A percentile compares a stretch with the other conserved stretches of the same genome.
phyloP scores from a whole-genome alignment of 1,140 invertebrate species.

The Geopemphigus sp. region DNA sequence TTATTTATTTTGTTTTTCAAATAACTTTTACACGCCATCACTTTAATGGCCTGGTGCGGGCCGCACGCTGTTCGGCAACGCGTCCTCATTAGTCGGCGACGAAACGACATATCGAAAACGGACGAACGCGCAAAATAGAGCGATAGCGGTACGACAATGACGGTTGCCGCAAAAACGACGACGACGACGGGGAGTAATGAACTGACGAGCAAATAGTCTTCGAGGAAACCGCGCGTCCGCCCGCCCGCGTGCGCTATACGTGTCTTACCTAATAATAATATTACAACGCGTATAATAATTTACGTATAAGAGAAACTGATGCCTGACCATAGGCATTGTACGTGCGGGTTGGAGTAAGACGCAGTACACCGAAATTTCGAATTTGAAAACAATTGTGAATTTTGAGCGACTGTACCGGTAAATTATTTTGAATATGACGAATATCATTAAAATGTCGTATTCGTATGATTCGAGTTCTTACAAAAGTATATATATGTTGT shows the following conservation, averaged over 20 bases:
- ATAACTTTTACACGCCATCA: background rate
- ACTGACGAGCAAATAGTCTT: background rate
- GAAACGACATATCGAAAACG: slow-evolving; percentile 7
- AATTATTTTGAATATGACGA: no score
- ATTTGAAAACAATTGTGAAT: no score
- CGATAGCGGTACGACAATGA: background rate
- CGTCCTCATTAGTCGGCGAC: background rate
- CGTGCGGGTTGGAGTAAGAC: no score
- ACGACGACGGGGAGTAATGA: slow-evolving; percentile 26
- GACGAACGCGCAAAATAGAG: background rate
- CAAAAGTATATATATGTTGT: no score
- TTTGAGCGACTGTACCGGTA: no score
- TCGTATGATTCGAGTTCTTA: no score
- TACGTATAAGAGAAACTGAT: no score
- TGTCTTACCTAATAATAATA: no score
- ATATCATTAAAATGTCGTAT: no score
- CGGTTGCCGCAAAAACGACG: background rate
- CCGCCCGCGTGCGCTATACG: background rate
- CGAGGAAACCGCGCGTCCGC: background rate
- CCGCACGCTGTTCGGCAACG: slow-evolving; percentile 23
- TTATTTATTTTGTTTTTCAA: slow-evolving; percentile 1
- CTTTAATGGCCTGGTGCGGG: background rate
- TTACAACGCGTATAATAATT: no score
- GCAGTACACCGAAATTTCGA: no score
- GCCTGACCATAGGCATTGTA: no score